Conservation (phyloP, 2,888 invertebrate species). For the Hirtodrosophila confusa region DNA sequence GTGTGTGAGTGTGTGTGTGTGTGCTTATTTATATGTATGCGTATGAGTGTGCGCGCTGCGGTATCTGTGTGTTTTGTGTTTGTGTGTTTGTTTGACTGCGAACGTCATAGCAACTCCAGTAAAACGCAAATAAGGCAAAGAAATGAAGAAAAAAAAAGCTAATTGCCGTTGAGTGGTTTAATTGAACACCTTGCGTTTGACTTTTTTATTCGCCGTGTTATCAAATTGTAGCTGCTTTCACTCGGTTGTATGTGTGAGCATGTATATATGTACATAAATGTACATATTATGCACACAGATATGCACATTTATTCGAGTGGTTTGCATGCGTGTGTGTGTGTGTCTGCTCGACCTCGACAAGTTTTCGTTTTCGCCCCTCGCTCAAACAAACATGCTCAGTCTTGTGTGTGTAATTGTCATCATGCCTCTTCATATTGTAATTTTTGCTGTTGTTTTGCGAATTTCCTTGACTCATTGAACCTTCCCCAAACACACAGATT, state of each 20-base stretch:
- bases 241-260: slow-evolving; percentile 13
- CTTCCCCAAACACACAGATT: slow-evolving; percentile 18
- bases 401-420: slow-evolving; percentile 53
- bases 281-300: background rate
- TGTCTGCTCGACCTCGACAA: slow-evolving; percentile 69
- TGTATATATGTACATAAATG: slow-evolving; percentile 4
- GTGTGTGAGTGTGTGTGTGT: background rate
- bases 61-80: slow-evolving; percentile 16
- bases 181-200: slow-evolving; percentile 71
- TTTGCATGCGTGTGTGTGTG: slow-evolving; percentile 29
- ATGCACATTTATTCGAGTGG: slow-evolving; percentile 25
- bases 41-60: slow-evolving; percentile 32
- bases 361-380: slow-evolving; percentile 56
- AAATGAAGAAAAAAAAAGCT: slow-evolving; percentile 43
- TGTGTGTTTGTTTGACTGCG: slow-evolving; percentile 39
- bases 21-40: slow-evolving; percentile 7
- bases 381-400: slow-evolving; percentile 1
- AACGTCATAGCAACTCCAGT: slow-evolving; percentile 77
- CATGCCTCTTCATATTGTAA: slow-evolving; percentile 51
- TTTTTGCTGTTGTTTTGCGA: slow-evolving; percentile 55
- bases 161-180: slow-evolving; percentile 73
- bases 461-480: slow-evolving; percentile 72
- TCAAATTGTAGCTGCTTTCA: slow-evolving; percentile 61
- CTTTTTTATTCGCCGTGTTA: slow-evolving; percentile 62
- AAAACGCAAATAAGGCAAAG: slow-evolving; percentile 70